Evolutionary conservation across 2,797 vertebrate genomes (phyloP), one percentile per base, ranked within the genome.

Genomic region (Chrysocyon brachyurus): DNA sequence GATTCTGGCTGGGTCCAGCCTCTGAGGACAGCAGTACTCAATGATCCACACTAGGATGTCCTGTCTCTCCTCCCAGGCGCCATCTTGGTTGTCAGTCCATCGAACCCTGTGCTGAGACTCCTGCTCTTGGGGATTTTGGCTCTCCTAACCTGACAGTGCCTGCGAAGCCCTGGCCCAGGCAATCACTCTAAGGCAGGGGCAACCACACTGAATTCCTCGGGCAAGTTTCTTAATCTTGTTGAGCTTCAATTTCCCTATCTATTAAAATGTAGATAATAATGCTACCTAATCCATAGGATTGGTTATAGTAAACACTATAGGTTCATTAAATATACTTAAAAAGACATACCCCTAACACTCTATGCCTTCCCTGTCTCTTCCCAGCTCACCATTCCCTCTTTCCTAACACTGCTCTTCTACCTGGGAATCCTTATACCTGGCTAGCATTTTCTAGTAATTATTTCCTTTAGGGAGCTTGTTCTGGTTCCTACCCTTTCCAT

Each of bases 361-460:
- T 7, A 14, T 0, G 0, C 2, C 12, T 52, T 63, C 11, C 49
- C n/a, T 93, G 46, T 46, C 46, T 90, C 33, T 82, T 40, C 46
- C 17, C 70, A 40, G 19, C 33, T 79, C 84, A 24, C 70, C 33
- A 31, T 56, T 83, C n/a, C 40, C 10, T 61, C 16, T 66, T 5
- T 77, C 40, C 26, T 17, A 70, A 57, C 15, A 73, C 14, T 82
- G 15, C 5, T 82, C 26, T 70, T 21, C 59, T 73, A 4, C 52
- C 17, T 75, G 15, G 26, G 75, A 46, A 46, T 90, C 56, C 36
- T 31, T 64, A 46, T 3, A 87, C 28, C 2, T 36, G 6, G 28
- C 33, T 64, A 68, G 49, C 17, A 56, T 64, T 91, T 89, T 78
- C 85, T 49, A 64, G 46, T n/a, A 91, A 90, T n/a, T 40, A 28